Evolutionary conservation across 2,888 invertebrate genomes (phyloP), one percentile per base, ranked within the genome.

Genomic region (Anaspis maculata): DNA sequence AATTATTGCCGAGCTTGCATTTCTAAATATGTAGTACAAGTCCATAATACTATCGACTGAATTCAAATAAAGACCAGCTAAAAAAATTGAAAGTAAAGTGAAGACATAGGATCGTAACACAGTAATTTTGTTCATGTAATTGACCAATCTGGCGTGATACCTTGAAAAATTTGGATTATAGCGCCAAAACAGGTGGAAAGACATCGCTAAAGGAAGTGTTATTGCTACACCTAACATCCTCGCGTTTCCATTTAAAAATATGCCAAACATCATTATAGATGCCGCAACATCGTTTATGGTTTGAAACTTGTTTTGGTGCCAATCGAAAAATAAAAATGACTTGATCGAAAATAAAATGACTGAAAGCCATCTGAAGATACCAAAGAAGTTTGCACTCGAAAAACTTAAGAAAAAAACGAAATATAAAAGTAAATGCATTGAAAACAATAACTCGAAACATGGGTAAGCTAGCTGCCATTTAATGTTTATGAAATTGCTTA

Each of bases 401-500:
- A 23, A 24, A 4, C 16, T 2, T 7, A 30, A 2, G 9, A 27
- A 25, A 13, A n/a, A 13, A 6, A 23, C 11, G 1, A 23, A 3
- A 12, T 38, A 38, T 15, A 32, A 38, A 6, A 32, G 13, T n/a
- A 34, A 10, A 9, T 38, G 30, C 13, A 38, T 34, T 12, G 25
- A 3, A 10, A 38, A 30, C 6, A 38, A 15, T n/a, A 22, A 23
- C 10, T 15, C 15, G 15, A 26, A 34, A 9, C 24, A 9, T 13
- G 30, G 11, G n/a, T 38, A 12, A 5, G 27, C 26, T 7, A 33
- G 23, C 16, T 38, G 25, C 38, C 38, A 38, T 15, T 38, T 38
- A 9, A 38, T 23, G 13, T 38, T 26, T 11, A 38, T 26, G 15
- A 34, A 38, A 6, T 26, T 25, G 6, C 34, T 30, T 3, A 38